Base-by-base conservation (phyloP, 2,113 vertebrate genomes). In the Spermophilus dauricus region DNA sequence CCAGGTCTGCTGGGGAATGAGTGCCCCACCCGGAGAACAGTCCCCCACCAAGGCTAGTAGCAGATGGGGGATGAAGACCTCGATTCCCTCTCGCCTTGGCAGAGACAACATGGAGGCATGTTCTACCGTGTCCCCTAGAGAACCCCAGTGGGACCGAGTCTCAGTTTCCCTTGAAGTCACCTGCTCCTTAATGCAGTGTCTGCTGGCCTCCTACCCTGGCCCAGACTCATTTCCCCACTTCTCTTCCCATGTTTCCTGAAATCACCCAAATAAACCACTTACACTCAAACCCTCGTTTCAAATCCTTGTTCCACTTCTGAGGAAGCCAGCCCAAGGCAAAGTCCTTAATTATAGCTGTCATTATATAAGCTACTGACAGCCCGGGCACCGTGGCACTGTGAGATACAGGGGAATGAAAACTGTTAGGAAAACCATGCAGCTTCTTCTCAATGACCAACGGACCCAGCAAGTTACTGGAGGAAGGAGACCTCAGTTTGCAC, bases 311-410 rank as follows among this genome's bases (percentile, higher is more conserved):
- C 42, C 58, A 24, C 37, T 76, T 89, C 63, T 69, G 56, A 69
- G 69, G n/a, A 76, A 51, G 37, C 39, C 51, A 86, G 89, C 61
- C 85, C 84, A 37, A 20, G 56, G 81, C 51, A n/a, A 76, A n/a
- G 48, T 83, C 95, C 82, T 86, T 94, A 87, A 73, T 95, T 89
- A 96, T 76, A 84, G 76, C 77, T 63, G 48, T 86, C n/a, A 56
- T 82, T 76, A 48, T 10, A 42, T 73, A 92, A 82, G 61, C 37
- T 24, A 58, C 65, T 86, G 26, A 20, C 42, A 91, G 63, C 34
- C 58, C 42, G 80, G 89, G 37, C 26, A 24, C 17, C 4, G 56
- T 67, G 56, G 58, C 87, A 90, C 84, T 3, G 88, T 20, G 12
- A 78, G 48, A 75, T 1, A 2, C 12, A 5, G 28, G n/a, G 67